phyloP scores from a whole-genome alignment of 1,140 invertebrate species.

The Venturia canescens region DNA sequence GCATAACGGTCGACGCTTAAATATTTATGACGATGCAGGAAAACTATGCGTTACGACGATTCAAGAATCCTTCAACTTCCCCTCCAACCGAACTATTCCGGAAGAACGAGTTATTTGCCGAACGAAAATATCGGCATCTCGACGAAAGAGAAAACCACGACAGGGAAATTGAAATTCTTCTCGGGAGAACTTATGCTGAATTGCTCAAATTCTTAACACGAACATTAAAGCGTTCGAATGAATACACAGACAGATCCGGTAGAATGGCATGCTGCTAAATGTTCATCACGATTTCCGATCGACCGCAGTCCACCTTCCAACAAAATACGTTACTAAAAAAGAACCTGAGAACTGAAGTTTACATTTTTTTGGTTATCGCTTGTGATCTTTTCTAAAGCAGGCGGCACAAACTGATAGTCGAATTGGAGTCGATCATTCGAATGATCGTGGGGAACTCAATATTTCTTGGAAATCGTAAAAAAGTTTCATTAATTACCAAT shows the following conservation, averaged over 20 bases:
- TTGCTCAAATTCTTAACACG: background rate
- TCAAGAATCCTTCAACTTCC: background rate
- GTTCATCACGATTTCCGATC: background rate
- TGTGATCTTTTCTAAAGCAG: too few species aligned
- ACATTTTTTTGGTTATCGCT: too few species aligned
- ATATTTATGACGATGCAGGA: conserved; percentile 28
- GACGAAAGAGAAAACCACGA: conserved; percentile 4
- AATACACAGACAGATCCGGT: too few species aligned
- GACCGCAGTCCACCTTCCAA: too few species aligned
- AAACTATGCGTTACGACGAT: conserved; percentile 23
- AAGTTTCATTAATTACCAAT: too few species aligned
- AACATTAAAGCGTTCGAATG: background rate
- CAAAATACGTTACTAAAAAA: too few species aligned
- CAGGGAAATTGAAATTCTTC: background rate
- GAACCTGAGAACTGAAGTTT: too few species aligned
- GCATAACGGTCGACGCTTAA: conserved; percentile 5
- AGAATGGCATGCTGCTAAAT: background rate
- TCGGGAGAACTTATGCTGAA: background rate
- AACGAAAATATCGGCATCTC: background rate
- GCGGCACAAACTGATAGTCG: too few species aligned
- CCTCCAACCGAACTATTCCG: background rate
- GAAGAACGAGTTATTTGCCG: conserved; percentile 20
- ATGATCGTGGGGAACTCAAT: too few species aligned
- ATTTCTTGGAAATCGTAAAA: too few species aligned
- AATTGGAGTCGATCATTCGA: too few species aligned